Percentiles rank a stretch among this genome's conserved stretches.
These are phyloP conservation scores for Tolmerus cingulatus DNA, from an alignment of 2,888 invertebrate genomes.

Conservation along the genomic window DNA sequence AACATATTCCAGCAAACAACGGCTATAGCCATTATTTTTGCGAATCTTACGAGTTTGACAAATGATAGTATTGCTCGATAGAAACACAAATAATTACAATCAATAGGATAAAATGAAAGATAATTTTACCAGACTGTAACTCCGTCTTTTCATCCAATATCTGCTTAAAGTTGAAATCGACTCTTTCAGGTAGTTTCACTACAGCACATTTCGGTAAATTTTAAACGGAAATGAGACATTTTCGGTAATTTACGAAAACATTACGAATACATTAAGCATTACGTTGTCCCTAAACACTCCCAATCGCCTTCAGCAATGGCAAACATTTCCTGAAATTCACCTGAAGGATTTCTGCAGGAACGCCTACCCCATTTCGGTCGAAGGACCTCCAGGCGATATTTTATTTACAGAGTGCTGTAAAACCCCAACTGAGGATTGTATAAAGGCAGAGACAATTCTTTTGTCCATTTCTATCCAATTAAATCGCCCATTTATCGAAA, in stretches of 20 bases:
- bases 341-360: neutral
- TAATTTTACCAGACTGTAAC: too few relatives aligned
- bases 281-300: neutral
- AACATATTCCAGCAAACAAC: too few relatives aligned
- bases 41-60: neutral
- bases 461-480: neutral
- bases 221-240: neutral
- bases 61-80: neutral
- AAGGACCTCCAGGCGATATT: neutral
- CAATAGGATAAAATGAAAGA: too few relatives aligned
- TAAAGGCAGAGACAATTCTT: neutral
- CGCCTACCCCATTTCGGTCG: neutral
- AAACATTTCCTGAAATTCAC: neutral
- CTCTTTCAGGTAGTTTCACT: neutral
- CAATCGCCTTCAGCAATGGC: neutral
- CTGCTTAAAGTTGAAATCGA: neutral
- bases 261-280: neutral
- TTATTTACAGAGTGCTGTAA: neutral
- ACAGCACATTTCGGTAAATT: neutral
- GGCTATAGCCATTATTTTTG: neutral
- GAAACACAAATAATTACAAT: too few relatives aligned
- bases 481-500: constrained; percentile 45
- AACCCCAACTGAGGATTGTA: neutral
- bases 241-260: neutral
- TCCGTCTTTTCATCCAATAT: too few relatives aligned